phyloP scores from a whole-genome alignment of 2,888 invertebrate genomes.

The Gandaritis pyraliata region DNA sequence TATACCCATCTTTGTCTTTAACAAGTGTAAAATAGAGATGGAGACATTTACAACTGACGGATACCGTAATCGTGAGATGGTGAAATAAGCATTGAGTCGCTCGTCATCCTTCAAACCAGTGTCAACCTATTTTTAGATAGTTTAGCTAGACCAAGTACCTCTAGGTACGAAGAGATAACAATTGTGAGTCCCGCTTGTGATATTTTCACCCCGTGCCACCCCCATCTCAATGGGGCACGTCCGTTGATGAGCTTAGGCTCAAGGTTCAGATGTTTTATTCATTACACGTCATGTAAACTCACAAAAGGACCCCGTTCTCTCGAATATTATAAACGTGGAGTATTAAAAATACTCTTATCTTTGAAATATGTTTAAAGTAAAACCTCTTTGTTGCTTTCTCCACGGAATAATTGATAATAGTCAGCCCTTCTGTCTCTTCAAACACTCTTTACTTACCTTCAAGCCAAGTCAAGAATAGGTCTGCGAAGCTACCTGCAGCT shows the following conservation, averaged over 20 bases:
- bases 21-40: no score
- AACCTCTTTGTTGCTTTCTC: conserved; percentile 2
- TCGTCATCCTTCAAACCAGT: no score
- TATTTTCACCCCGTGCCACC: conserved; percentile 26
- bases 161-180: neutral
- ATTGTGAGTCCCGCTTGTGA: neutral
- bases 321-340: conserved; percentile 36
- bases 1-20: no score
- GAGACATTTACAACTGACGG: no score
- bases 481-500: no score
- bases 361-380: conserved; percentile 20
- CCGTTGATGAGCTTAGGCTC: conserved; percentile 51
- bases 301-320: conserved; percentile 37
- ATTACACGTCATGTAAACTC: conserved; percentile 46
- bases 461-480: no score
- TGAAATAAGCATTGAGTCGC: no score
- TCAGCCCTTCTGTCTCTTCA: no score
- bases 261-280: conserved; percentile 57
- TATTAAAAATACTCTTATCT: conserved; percentile 36
- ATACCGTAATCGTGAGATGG: no score
- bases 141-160: no score
- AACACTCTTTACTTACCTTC: no score
- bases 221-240: conserved; percentile 51
- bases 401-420: neutral
- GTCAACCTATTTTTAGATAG: no score